These are phyloP conservation scores for Megastigmus dorsalis DNA, from an alignment of 2,888 invertebrate genomes.

Conservation along the genomic window DNA sequence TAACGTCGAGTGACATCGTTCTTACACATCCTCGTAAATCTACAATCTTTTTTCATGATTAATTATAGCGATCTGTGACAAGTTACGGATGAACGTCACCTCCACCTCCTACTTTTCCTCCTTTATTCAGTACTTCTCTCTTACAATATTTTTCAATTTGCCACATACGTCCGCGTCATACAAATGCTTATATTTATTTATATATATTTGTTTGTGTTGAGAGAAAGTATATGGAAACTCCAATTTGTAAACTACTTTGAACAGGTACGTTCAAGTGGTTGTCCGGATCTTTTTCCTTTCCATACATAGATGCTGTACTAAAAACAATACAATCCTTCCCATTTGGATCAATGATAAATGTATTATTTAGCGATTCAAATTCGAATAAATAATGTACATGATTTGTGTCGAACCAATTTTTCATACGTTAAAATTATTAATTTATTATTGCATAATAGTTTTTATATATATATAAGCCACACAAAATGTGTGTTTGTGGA, in stretches of 20 bases:
- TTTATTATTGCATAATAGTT: no score
- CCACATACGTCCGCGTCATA: not conserved
- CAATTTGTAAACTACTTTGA: not conserved
- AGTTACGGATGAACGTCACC: not conserved
- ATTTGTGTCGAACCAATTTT: no score
- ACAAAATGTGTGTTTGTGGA: no score
- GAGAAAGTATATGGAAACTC: not conserved
- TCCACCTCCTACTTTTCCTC: not conserved
- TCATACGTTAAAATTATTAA: no score
- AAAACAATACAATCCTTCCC: no score
- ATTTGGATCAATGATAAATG: no score
- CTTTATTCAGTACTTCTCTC: not conserved
- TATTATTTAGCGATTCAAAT: no score
- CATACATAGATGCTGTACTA: no score
- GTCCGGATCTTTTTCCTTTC: not conserved
- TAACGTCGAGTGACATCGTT: constrained; percentile 41
- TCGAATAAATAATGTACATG: no score
- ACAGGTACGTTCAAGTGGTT: not conserved
- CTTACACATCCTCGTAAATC: constrained; percentile 27
- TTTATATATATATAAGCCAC: no score
- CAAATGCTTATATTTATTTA: not conserved
- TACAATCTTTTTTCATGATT: constrained; percentile 20
- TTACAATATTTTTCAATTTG: not conserved
- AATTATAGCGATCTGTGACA: constrained; percentile 2
- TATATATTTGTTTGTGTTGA: constrained; percentile 5